phyloP scores from a whole-genome alignment of 1,140 invertebrate genomes.

The Steinernema khuongi region DNA sequence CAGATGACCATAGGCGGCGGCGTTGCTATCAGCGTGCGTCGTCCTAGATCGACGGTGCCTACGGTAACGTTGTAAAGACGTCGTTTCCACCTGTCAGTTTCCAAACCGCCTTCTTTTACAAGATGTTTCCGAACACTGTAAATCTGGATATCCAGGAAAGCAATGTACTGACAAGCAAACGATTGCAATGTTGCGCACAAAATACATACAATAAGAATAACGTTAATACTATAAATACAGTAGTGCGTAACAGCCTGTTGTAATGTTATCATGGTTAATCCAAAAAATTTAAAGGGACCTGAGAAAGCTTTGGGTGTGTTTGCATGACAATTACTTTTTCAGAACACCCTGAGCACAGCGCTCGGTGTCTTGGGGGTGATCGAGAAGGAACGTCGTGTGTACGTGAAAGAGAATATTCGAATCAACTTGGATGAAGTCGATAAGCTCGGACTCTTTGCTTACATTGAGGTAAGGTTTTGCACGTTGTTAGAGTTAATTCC shows the following conservation, averaged over 20 bases:
- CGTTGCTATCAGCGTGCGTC: slow-evolving; percentile 8
- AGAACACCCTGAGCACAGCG: slow-evolving; percentile 21
- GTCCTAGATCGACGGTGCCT: background rate
- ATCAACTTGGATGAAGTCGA: slow-evolving; percentile 33
- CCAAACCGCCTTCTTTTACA: slow-evolving; percentile 1
- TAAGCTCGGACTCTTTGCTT: slow-evolving; percentile 32
- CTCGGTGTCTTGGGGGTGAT: slow-evolving; percentile 29
- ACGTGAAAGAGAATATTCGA: slow-evolving; percentile 27
- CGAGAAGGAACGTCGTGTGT: slow-evolving; percentile 23
- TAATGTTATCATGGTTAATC: too few relatives aligned
- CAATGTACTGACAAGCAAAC: too few relatives aligned
- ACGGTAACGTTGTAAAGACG: slow-evolving; percentile 10
- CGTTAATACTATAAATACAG: too few relatives aligned
- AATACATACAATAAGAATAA: too few relatives aligned
- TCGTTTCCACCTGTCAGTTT: background rate
- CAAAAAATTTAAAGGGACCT: too few relatives aligned
- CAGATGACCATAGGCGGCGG: slow-evolving; percentile 16
- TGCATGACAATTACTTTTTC: background rate
- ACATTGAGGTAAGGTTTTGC: slow-evolving; percentile 27
- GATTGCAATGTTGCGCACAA: too few relatives aligned
- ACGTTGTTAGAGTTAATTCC: background rate
- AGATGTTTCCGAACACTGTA: background rate
- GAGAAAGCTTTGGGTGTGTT: too few relatives aligned
- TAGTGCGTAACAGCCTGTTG: too few relatives aligned
- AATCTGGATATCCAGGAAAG: too few relatives aligned